Percentiles rank a stretch among this genome's conserved stretches.
Conservation (phyloP, 2,888 invertebrate genomes). For the Drosophila rubida region DNA sequence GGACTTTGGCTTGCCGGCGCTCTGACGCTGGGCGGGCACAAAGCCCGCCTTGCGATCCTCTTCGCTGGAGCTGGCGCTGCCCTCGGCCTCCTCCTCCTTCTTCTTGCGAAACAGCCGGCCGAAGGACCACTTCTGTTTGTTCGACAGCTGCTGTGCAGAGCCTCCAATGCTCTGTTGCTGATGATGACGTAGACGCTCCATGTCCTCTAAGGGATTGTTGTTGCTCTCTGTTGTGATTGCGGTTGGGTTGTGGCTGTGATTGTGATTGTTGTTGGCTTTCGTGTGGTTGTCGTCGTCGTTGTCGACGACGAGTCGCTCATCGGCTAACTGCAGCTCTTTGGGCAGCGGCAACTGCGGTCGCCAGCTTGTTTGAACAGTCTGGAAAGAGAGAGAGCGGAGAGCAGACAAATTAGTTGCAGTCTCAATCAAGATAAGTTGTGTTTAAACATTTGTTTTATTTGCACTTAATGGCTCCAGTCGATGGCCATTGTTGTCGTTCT, state of each 20-base stretch:
- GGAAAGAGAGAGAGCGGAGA: slow-evolving; percentile 40
- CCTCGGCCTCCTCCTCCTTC: slow-evolving; percentile 87
- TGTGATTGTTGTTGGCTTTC: slow-evolving; percentile 71
- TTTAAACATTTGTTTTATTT: slow-evolving; percentile 64
- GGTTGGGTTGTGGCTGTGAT: slow-evolving; percentile 42
- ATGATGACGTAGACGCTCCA: slow-evolving; percentile 65
- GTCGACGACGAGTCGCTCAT: slow-evolving; percentile 67
- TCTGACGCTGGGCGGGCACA: slow-evolving; percentile 70
- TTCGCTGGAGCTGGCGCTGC: slow-evolving; percentile 83
- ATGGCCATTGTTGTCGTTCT: slow-evolving; percentile 28
- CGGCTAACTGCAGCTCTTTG: slow-evolving; percentile 81
- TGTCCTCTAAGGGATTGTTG: slow-evolving; percentile 31
- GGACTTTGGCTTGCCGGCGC: slow-evolving; percentile 63
- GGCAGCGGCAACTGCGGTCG: slow-evolving; percentile 85
- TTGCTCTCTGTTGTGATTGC: slow-evolving; percentile 30
- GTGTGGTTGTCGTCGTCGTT: slow-evolving; percentile 69
- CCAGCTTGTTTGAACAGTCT: slow-evolving; percentile 85
- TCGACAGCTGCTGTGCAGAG: slow-evolving; percentile 60
- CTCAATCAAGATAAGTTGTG: slow-evolving; percentile 60
- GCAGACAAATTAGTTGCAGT: slow-evolving; percentile 32
- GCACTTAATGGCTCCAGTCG: slow-evolving; percentile 43
- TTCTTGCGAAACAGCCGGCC: slow-evolving; percentile 92
- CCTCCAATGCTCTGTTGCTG: slow-evolving; percentile 49
- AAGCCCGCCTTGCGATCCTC: slow-evolving; percentile 85
- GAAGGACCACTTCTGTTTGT: slow-evolving; percentile 90